Conservation (phyloP, 2,113 vertebrate species). For the Chitala chitala region DNA sequence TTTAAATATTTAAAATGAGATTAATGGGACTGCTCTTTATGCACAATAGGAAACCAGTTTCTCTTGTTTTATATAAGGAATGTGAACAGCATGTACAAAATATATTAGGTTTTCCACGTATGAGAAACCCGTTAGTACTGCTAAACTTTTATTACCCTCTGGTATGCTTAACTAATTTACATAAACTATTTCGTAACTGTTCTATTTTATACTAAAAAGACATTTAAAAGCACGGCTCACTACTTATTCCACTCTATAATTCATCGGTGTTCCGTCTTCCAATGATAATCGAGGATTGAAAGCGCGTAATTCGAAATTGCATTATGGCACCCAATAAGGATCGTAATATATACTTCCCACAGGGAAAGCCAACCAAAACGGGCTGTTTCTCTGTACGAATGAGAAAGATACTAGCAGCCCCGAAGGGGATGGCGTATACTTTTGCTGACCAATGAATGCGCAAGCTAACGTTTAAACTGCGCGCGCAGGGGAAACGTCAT, state of each 20-base stretch:
- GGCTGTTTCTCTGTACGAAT: slow-evolving; percentile 41
- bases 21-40: not conserved
- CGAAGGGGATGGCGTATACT: slow-evolving; percentile 25
- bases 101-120: no score
- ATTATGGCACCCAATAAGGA: slow-evolving; percentile 48
- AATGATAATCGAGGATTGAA: slow-evolving; percentile 31
- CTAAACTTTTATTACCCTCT: not conserved
- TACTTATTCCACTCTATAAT: slow-evolving; percentile 44
- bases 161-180: not conserved
- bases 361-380: slow-evolving; percentile 38
- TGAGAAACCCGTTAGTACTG: no score
- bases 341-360: slow-evolving; percentile 31
- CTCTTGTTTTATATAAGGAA: not conserved
- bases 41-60: not conserved
- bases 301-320: slow-evolving; percentile 69
- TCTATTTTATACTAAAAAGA: slow-evolving; percentile 52
- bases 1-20: no score
- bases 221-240: slow-evolving; percentile 54
- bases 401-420: fast-evolving
- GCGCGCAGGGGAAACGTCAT: slow-evolving; percentile 57
- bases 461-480: slow-evolving; percentile 62
- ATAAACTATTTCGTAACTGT: not conserved
- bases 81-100: no score
- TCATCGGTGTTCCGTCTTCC: slow-evolving; percentile 34
- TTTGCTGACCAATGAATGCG: slow-evolving; percentile 41